phyloP scores from a whole-genome alignment of 2,888 invertebrate genomes.

The Andrena camellia region DNA sequence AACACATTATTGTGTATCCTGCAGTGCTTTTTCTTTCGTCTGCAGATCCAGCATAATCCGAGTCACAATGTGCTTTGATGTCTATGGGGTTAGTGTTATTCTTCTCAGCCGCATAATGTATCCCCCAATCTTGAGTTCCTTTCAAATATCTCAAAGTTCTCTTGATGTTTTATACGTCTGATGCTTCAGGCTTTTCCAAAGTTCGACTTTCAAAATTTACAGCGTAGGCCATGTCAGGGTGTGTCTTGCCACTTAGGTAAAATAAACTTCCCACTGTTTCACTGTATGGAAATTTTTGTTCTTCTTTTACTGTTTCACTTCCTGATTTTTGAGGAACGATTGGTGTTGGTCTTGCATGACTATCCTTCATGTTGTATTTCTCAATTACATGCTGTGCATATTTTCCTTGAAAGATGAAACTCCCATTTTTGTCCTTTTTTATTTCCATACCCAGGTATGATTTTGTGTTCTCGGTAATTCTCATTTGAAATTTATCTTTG shows the following conservation, averaged over 20 bases:
- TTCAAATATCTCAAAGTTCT: not conserved
- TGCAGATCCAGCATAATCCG: no score
- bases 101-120: no score
- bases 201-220: not conserved
- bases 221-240: not conserved
- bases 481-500: not conserved
- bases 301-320: not conserved
- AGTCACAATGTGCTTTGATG: no score
- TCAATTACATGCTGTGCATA: not conserved
- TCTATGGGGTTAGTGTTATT: no score
- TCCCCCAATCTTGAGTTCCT: not conserved
- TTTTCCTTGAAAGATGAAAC: not conserved
- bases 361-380: not conserved
- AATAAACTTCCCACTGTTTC: conserved; percentile 7
- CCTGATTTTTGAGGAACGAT: not conserved
- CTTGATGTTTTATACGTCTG: not conserved
- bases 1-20: no score
- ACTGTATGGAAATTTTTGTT: not conserved
- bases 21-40: no score
- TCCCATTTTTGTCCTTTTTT: not conserved
- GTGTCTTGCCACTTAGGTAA: not conserved
- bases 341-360: not conserved
- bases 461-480: not conserved
- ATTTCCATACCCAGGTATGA: conserved; percentile 8
- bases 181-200: not conserved